Conservation (phyloP, 1,140 invertebrate genomes). For the Archivesica marissinica region DNA sequence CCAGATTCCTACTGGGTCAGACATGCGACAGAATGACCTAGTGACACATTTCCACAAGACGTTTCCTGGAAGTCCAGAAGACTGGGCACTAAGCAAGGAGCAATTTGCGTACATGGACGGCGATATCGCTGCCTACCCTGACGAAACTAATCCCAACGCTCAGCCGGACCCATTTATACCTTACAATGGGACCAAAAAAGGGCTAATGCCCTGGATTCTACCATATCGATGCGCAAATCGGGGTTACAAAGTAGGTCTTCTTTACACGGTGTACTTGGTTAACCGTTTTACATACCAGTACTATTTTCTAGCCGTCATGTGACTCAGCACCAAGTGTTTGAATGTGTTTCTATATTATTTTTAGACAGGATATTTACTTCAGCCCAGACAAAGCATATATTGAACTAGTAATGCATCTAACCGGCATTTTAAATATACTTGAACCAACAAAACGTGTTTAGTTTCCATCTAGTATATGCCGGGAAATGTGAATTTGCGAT, state of each 20-base stretch:
- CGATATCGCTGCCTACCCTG: neutral
- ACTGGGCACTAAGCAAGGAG: neutral
- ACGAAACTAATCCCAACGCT: neutral
- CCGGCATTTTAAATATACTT: no score
- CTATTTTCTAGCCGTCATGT: no score
- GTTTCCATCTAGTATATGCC: no score
- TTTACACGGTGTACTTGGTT: no score
- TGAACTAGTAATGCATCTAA: no score
- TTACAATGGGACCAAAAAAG: conserved; percentile 5
- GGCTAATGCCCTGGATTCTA: neutral
- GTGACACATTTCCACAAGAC: conserved; percentile 7
- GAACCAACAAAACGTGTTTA: no score
- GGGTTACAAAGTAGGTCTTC: conserved; percentile 23
- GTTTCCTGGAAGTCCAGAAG: conserved; percentile 7
- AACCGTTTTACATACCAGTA: no score
- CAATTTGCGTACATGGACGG: conserved; percentile 4
- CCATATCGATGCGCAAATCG: conserved; percentile 29
- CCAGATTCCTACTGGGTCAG: neutral
- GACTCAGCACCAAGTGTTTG: no score
- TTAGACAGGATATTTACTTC: no score
- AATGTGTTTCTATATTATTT: no score
- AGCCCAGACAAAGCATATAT: no score
- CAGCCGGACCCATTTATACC: neutral
- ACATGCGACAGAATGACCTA: neutral
- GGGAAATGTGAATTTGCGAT: no score